phyloP scores from a whole-genome alignment of 2,888 invertebrate species.

The Mechanitis messenoides region DNA sequence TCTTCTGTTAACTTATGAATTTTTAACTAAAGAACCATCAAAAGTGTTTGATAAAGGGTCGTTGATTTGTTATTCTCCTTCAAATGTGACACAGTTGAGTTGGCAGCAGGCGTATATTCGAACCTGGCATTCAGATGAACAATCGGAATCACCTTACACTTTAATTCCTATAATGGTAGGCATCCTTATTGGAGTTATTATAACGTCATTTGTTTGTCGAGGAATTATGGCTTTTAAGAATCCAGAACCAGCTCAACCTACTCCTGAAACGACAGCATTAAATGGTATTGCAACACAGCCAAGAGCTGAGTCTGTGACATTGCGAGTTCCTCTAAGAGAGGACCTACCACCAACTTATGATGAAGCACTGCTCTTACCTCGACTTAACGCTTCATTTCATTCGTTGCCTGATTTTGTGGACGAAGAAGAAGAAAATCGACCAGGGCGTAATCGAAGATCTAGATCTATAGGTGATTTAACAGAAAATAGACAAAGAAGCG shows the following conservation, averaged over 20 bases:
- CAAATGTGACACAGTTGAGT: slow-evolving; percentile 77
- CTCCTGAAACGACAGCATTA: slow-evolving; percentile 60
- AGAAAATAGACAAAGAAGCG: slow-evolving; percentile 50
- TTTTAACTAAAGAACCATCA: slow-evolving; percentile 73
- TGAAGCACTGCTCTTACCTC: slow-evolving; percentile 85
- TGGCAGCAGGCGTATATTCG: slow-evolving; percentile 82
- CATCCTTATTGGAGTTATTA: slow-evolving; percentile 70
- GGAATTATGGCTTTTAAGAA: slow-evolving; percentile 65
- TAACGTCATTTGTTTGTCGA: slow-evolving; percentile 76
- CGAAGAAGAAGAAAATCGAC: slow-evolving; percentile 45
- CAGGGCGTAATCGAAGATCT: slow-evolving; percentile 53
- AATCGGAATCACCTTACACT: slow-evolving; percentile 66
- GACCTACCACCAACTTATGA: slow-evolving; percentile 83
- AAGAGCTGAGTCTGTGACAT: slow-evolving; percentile 50
- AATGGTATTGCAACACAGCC: slow-evolving; percentile 45
- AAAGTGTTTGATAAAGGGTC: slow-evolving; percentile 62
- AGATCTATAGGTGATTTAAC: slow-evolving; percentile 69
- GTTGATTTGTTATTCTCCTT: slow-evolving; percentile 81
- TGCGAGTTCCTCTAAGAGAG: slow-evolving; percentile 56
- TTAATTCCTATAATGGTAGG: slow-evolving; percentile 74
- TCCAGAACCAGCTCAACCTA: slow-evolving; percentile 45
- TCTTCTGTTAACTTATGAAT: slow-evolving; percentile 78
- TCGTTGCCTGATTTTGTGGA: slow-evolving; percentile 72
- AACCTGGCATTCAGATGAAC: slow-evolving; percentile 76
- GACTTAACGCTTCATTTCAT: slow-evolving; percentile 78